phyloP scores from a whole-genome alignment of 2,113 vertebrate genomes.

The Oreochromis aureus region DNA sequence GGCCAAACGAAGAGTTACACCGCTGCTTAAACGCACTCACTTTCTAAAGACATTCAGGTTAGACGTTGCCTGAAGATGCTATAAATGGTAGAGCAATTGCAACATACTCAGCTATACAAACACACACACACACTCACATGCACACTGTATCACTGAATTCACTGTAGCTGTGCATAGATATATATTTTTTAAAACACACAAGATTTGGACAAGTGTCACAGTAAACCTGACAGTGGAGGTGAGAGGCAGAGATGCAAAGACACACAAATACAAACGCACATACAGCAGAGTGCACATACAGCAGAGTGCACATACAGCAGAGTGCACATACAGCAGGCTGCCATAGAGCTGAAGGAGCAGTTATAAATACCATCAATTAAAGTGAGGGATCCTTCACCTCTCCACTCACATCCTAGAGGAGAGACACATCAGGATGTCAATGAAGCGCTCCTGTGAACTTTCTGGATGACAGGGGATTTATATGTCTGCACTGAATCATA shows the following conservation, averaged over 20 bases:
- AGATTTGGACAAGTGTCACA: not conserved
- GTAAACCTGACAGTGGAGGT: conserved; percentile 14
- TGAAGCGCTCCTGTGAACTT: conserved; percentile 19
- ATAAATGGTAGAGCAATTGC: not conserved
- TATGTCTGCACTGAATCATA: not conserved
- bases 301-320: conserved; percentile 32
- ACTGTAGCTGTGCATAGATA: not conserved
- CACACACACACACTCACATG: not conserved
- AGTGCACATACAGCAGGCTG: conserved; percentile 27
- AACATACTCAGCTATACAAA: not conserved
- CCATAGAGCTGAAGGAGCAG: conserved; percentile 39
- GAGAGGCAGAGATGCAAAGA: conserved; percentile 1
- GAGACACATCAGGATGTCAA: conserved; percentile 59
- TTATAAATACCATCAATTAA: conserved; percentile 71
- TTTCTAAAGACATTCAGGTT: not conserved
- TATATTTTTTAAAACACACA: not conserved
- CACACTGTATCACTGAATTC: not conserved
- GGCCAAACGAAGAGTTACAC: not conserved
- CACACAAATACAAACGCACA: conserved; percentile 19
- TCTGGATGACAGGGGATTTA: not conserved
- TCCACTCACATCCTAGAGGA: conserved; percentile 65
- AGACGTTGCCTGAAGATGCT: not conserved
- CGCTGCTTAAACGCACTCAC: not conserved
- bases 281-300: conserved; percentile 31
- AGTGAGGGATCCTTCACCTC: conserved; percentile 56